Evolutionary conservation across 1,140 invertebrate genomes (phyloP).

Genomic region (Apis mellifera): DNA sequence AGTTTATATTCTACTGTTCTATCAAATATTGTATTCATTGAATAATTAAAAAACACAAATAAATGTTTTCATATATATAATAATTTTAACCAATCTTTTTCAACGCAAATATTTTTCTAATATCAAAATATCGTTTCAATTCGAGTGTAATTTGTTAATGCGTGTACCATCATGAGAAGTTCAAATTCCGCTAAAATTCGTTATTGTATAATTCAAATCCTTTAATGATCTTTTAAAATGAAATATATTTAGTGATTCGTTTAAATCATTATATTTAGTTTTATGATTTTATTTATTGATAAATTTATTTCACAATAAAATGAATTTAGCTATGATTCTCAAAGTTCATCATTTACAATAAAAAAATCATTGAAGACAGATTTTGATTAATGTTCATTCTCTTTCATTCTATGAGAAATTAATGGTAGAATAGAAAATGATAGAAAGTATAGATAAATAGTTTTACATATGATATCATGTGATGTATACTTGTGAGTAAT

Average conservation of each 20-base stretch:
- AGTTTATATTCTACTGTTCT: no score
- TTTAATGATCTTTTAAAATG: not conserved
- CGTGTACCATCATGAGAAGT: not conserved
- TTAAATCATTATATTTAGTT: no score
- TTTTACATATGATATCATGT: not conserved
- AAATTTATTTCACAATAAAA: not conserved
- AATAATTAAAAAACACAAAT: no score
- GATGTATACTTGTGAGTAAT: not conserved
- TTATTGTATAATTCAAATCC: not conserved
- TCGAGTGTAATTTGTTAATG: not conserved
- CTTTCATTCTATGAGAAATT: not conserved
- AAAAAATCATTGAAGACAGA: slow-evolving; percentile 2
- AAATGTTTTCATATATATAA: no score
- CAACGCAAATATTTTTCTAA: not conserved
- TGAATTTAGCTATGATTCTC: not conserved
- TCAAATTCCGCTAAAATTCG: not conserved
- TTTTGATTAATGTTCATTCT: not conserved
- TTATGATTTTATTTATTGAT: not conserved
- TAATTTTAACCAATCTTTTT: no score
- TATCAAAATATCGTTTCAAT: not conserved
- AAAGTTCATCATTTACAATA: no score
- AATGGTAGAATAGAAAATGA: slow-evolving; percentile 1
- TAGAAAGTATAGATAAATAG: not conserved
- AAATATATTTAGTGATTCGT: not conserved
- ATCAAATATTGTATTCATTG: no score